Evolutionary conservation across 2,113 vertebrate genomes (phyloP).

Genomic region (Panthera uncia): DNA sequence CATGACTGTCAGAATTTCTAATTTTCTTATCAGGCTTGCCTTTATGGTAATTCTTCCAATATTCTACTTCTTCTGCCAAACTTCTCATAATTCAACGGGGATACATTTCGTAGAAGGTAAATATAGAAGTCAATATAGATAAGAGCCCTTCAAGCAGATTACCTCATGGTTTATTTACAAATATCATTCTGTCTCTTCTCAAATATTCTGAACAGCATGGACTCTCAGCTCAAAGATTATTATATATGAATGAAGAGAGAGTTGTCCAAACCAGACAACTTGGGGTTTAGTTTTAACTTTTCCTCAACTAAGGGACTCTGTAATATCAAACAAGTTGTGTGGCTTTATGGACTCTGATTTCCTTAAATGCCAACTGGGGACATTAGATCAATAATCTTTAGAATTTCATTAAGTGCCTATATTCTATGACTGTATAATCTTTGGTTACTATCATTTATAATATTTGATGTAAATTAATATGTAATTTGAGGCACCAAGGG

Average conservation of each 20-base stretch:
- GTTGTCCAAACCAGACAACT: background rate
- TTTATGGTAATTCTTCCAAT: background rate
- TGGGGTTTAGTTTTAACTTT: background rate
- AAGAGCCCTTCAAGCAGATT: background rate
- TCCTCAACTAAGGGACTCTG: background rate
- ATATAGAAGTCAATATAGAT: background rate
- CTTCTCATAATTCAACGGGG: background rate
- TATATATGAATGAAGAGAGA: background rate
- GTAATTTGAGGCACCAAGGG: background rate
- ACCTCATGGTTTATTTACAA: background rate
- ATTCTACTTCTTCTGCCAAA: background rate
- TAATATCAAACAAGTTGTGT: background rate
- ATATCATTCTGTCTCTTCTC: background rate
- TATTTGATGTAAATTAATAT: background rate
- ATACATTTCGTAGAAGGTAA: background rate
- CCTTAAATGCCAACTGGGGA: background rate
- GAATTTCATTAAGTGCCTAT: background rate
- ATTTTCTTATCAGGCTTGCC: background rate
- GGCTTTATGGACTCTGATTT: background rate
- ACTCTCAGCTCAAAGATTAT: background rate
- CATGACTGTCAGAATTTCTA: background rate
- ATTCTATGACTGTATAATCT: background rate
- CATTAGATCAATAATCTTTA: background rate
- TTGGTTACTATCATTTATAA: background rate
- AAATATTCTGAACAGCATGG: background rate